phyloP scores from a whole-genome alignment of 2,113 vertebrate genomes.

The Bothrops jararaca region DNA sequence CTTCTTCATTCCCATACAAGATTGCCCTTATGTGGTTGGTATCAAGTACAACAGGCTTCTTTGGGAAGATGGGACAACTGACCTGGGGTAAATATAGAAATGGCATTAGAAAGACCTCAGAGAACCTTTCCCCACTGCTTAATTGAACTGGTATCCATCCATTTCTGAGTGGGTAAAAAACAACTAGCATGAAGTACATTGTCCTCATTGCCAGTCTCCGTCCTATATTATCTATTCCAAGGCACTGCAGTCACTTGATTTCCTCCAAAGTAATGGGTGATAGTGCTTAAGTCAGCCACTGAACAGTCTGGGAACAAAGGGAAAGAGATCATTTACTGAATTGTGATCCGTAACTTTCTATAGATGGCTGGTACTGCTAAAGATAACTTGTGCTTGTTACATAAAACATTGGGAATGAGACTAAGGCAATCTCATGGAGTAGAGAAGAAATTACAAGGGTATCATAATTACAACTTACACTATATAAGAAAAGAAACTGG shows the following conservation, averaged over 20 bases:
- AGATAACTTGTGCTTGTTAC: neutral
- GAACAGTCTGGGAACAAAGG: neutral
- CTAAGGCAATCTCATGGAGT: neutral
- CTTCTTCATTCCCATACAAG: slow-evolving; percentile 34
- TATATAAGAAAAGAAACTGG: neutral
- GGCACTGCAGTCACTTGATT: neutral
- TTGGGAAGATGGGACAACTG: slow-evolving; percentile 31
- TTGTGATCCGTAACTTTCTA: neutral
- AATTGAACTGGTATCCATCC: neutral
- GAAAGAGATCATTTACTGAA: neutral
- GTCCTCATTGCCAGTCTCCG: neutral
- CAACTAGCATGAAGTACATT: neutral
- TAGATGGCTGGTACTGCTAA: neutral
- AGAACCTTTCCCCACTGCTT: neutral
- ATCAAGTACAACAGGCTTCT: slow-evolving; percentile 22
- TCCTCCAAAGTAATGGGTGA: neutral
- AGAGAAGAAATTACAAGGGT: neutral
- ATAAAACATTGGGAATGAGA: neutral
- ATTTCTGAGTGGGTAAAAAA: neutral
- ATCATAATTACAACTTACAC: neutral
- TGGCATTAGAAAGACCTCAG: neutral
- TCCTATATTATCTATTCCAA: neutral
- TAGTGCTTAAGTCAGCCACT: neutral
- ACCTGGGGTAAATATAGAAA: neutral
- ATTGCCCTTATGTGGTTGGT: slow-evolving; percentile 54